Conservation (phyloP, 2,888 invertebrate species). For the Machimus atricapillus region DNA sequence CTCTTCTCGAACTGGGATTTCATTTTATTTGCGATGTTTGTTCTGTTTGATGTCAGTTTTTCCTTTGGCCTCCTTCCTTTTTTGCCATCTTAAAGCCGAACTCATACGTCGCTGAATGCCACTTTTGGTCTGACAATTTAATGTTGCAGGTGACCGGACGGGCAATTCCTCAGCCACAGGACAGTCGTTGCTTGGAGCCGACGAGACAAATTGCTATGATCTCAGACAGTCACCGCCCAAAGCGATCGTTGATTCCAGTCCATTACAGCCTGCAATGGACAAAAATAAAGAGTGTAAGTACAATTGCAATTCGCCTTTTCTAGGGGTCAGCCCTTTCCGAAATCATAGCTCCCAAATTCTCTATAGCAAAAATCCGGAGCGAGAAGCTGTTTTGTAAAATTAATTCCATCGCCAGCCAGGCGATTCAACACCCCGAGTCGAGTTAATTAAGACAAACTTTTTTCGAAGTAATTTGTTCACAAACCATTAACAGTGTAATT, state of each 20-base stretch:
- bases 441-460: conserved; percentile 10
- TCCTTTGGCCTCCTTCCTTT: background rate
- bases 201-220: conserved; percentile 59
- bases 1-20: background rate
- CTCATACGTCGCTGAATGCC: background rate
- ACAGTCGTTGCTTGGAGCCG: conserved; percentile 58
- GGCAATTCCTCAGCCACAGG: conserved; percentile 52
- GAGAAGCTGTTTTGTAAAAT: background rate
- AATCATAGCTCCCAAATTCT: background rate
- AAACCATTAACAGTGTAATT: conserved; percentile 9
- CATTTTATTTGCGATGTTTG: conserved; percentile 6
- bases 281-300: conserved; percentile 98
- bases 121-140: background rate
- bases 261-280: conserved; percentile 91
- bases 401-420: background rate
- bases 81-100: background rate
- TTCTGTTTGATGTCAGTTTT: background rate
- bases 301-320: background rate
- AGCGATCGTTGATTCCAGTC: conserved; percentile 93
- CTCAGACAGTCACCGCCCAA: conserved; percentile 78
- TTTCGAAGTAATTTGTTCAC: conserved; percentile 11
- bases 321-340: background rate
- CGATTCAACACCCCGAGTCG: background rate
- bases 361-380: background rate
- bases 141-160: conserved; percentile 58